A percentile compares a stretch with the other conserved stretches of the same genome.
Evolutionary conservation across 2,888 invertebrate species (phyloP).

Genomic region (Brachypalpus laphriformis): DNA sequence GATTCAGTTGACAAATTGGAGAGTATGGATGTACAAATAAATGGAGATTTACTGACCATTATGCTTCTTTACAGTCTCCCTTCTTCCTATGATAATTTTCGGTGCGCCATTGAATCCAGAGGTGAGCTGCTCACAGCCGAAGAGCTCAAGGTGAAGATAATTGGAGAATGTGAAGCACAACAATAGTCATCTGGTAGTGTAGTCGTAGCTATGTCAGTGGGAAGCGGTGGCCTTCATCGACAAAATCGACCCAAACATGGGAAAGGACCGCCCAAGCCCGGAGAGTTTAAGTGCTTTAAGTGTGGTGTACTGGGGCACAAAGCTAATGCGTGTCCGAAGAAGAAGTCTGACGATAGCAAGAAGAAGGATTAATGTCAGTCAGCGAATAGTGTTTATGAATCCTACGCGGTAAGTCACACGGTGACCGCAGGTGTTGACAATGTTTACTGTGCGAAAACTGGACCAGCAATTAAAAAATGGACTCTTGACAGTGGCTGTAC

Average conservation of each 20-base stretch:
- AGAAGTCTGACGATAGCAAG: not conserved
- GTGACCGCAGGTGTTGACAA: no score
- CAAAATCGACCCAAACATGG: not conserved
- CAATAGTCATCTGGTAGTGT: not conserved
- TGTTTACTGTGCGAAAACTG: no score
- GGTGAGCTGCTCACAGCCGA: not conserved
- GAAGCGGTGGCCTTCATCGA: not conserved
- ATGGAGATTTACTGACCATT: not conserved
- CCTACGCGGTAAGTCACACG: no score
- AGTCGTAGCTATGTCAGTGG: not conserved
- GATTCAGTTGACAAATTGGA: slow-evolving; percentile 52
- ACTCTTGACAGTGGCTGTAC: no score
- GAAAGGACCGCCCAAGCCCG: not conserved
- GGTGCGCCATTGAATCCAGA: not conserved
- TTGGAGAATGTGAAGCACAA: not conserved
- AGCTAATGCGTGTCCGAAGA: not conserved
- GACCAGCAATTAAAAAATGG: no score
- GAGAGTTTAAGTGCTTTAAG: not conserved
- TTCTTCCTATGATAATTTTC: no score
- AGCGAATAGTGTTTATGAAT: no score
- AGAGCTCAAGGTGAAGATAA: no score
- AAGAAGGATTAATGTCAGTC: no score
- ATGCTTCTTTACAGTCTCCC: no score
- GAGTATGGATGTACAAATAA: slow-evolving; percentile 51
- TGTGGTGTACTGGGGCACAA: not conserved